phyloP scores from a whole-genome alignment of 2,888 invertebrate genomes.

The Epinotia brunnichana region DNA sequence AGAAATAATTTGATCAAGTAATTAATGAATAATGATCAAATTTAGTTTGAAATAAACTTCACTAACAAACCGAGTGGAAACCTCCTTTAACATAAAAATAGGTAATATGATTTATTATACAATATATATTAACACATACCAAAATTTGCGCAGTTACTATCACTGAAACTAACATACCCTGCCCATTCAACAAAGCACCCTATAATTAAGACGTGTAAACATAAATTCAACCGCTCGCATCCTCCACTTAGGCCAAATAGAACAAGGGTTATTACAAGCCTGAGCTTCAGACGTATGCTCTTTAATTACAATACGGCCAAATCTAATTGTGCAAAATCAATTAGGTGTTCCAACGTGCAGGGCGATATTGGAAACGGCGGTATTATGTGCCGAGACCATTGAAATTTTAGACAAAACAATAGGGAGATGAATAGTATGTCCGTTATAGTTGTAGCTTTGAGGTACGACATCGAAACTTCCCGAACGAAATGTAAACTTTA shows the following conservation, averaged over 20 bases:
- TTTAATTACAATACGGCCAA: conserved; percentile 36
- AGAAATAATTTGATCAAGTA: no score
- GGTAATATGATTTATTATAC: background rate
- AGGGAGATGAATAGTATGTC: background rate
- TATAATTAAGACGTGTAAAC: conserved; percentile 5
- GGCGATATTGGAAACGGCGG: conserved; percentile 23
- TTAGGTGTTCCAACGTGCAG: conserved; percentile 18
- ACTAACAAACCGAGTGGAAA: no score
- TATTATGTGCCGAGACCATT: conserved; percentile 1
- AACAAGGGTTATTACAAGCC: conserved; percentile 26
- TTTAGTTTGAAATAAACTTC: no score
- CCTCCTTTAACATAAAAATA: background rate
- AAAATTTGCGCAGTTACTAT: background rate
- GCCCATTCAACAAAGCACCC: background rate
- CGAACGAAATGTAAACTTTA: background rate
- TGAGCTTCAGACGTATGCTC: conserved; percentile 20
- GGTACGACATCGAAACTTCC: no score
- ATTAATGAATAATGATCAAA: no score
- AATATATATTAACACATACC: background rate
- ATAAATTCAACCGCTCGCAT: conserved; percentile 6
- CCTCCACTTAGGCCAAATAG: conserved; percentile 8
- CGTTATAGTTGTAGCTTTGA: background rate
- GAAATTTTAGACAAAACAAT: conserved; percentile 6
- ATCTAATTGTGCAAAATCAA: conserved; percentile 31
- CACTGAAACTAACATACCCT: background rate